Evolutionary conservation across 1,140 invertebrate species (phyloP), one percentile per base, ranked within the genome.

Genomic region (Drosophila santomea): DNA sequence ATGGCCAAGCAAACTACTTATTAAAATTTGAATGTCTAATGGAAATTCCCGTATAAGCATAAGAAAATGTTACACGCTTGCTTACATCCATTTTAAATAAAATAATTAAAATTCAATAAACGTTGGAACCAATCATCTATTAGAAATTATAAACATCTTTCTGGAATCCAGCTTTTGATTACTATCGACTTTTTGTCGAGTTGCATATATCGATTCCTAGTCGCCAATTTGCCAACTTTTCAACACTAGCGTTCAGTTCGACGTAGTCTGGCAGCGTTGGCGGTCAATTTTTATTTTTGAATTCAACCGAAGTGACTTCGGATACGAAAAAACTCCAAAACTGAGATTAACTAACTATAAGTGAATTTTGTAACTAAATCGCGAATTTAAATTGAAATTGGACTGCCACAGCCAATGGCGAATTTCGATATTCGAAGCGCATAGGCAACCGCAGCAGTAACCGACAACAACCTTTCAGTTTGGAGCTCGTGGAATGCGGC

Each of bases 401-500:
- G 7, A 8, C 2, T 10, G 32, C 2, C 0, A 35, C n/a, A 51
- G n/a, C 1, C 32, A 2, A 32, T 32, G 32, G 32, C 7, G 32
- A 36, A 52, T 36, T 35, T 20, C 5, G 11, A 15, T 14, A 32
- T 4, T n/a, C 32, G 25, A 62, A 39, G 10, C 54, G 12, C 50
- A 36, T 20, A 57, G 45, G 11, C 36, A 51, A 45, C 32, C 32
- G 32, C 20, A 56, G n/a, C 32, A 55, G 39, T 36, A 54, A 23
- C 28, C 51, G 2, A 69, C 48, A 59, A 51, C 47, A 57, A 57
- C 38, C 36, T 43, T 63, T 47, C 47, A 61, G 52, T 45, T 20
- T 15, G 20, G 45, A 57, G 68, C 74, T 68, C 39, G 76, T 83
- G 83, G 83, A 88, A 88, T 88, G 83, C 63, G 84, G 83, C 83